These are phyloP conservation scores for Anguilla rostrata DNA, from an alignment of 2,113 vertebrate species.

Conservation along the genomic window DNA sequence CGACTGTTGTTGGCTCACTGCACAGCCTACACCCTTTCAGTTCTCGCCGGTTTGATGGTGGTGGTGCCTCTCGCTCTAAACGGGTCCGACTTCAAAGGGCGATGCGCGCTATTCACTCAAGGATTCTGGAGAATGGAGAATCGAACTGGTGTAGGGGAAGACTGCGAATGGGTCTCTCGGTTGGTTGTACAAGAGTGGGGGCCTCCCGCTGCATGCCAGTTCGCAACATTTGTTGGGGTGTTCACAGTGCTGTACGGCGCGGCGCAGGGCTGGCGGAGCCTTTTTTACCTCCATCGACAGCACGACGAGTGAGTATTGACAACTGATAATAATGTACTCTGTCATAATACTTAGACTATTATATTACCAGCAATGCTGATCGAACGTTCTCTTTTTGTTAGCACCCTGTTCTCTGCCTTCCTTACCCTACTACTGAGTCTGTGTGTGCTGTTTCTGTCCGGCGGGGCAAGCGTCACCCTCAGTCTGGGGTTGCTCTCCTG, in stretches of 20 bases:
- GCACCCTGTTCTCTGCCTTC: constrained; percentile 74
- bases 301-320: constrained; percentile 72
- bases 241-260: constrained; percentile 75
- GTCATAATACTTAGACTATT: neutral
- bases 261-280: constrained; percentile 72
- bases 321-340: neutral
- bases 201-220: constrained; percentile 70
- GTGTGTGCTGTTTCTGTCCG: constrained; percentile 71
- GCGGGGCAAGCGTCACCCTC: constrained; percentile 66
- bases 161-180: constrained; percentile 43
- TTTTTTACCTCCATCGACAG: constrained; percentile 73
- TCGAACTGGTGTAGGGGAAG: constrained; percentile 37
- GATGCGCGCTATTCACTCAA: constrained; percentile 70
- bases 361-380: neutral
- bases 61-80: constrained; percentile 77
- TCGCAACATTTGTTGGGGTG: constrained; percentile 73
- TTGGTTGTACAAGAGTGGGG: constrained; percentile 74
- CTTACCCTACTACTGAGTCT: constrained; percentile 71
- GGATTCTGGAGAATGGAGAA: constrained; percentile 70
- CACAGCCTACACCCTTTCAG: constrained; percentile 63
- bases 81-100: constrained; percentile 74
- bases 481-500: constrained; percentile 70
- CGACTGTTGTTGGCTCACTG: constrained; percentile 71
- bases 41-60: constrained; percentile 64
- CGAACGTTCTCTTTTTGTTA: constrained; percentile 38